Percentiles rank a stretch among this genome's conserved stretches.
phyloP scores from a whole-genome alignment of 2,888 invertebrate species.

The Rapana venosa region DNA sequence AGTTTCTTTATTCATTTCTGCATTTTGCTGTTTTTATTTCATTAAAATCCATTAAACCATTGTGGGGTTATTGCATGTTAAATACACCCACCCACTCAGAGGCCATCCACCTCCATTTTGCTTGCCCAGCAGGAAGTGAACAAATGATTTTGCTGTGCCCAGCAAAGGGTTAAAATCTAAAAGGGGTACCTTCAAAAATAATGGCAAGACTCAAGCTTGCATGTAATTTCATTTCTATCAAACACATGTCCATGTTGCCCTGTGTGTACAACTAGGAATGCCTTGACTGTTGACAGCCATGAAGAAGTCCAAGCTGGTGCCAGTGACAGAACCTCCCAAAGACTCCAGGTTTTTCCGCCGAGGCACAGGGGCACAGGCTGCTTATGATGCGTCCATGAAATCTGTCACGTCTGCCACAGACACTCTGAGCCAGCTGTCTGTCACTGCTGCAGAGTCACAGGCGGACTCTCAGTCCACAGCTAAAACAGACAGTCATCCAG shows the following conservation, averaged over 20 bases:
- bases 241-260: background rate
- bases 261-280: background rate
- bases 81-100: too few species aligned
- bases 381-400: background rate
- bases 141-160: too few species aligned
- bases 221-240: too few species aligned
- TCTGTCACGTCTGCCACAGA: background rate
- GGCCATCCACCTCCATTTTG: too few species aligned
- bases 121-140: too few species aligned
- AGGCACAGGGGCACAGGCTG: background rate
- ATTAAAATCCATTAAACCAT: too few species aligned
- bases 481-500: background rate
- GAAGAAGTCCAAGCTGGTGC: slow-evolving; percentile 28
- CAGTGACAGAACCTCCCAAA: background rate
- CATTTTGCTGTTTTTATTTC: too few species aligned
- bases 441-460: background rate
- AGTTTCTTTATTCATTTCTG: too few species aligned
- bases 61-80: too few species aligned
- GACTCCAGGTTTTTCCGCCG: slow-evolving; percentile 8
- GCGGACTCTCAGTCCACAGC: background rate
- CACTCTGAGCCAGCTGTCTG: background rate
- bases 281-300: slow-evolving; percentile 26
- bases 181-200: too few species aligned
- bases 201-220: too few species aligned
- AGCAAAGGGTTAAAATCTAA: too few species aligned